These are phyloP conservation scores for Etheostoma nigrum DNA, from an alignment of 2,797 vertebrate genomes.

Conservation along the genomic window DNA sequence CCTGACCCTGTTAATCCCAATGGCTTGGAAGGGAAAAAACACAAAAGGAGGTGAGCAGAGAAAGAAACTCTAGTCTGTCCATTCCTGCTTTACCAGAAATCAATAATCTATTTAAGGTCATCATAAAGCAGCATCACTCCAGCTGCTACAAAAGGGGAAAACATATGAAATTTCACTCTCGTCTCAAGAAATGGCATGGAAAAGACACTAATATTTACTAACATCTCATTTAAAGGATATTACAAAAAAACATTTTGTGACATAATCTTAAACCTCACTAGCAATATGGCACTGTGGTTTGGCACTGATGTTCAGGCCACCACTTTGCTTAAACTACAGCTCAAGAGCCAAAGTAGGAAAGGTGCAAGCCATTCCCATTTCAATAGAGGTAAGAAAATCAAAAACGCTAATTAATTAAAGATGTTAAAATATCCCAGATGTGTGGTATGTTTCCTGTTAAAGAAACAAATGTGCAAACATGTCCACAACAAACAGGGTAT, in stretches of 20 bases:
- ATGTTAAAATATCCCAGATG: background rate
- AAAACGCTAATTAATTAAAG: background rate
- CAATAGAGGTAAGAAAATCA: conserved; percentile 15
- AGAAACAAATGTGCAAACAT: conserved; percentile 11
- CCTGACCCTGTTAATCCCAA: conserved; percentile 61
- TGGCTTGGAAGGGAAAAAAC: conserved; percentile 40
- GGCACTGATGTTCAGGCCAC: background rate
- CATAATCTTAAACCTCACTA: background rate
- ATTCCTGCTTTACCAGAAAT: conserved; percentile 71
- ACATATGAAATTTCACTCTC: conserved; percentile 17
- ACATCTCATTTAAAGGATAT: conserved; percentile 24
- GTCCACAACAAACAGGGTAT: background rate
- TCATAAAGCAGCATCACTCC: conserved; percentile 61
- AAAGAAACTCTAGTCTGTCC: conserved; percentile 43
- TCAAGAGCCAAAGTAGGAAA: background rate
- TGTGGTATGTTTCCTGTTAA: background rate
- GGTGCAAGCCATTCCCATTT: background rate
- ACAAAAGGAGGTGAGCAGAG: conserved; percentile 46
- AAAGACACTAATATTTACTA: conserved; percentile 23
- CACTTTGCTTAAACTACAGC: background rate
- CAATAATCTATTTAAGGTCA: conserved; percentile 83
- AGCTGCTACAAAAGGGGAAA: conserved; percentile 39
- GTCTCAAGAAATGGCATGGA: conserved; percentile 15
- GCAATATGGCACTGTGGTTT: background rate
- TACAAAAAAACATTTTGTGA: background rate